phyloP scores from a whole-genome alignment of 2,113 vertebrate species.

The Oreocharis arfaki region DNA sequence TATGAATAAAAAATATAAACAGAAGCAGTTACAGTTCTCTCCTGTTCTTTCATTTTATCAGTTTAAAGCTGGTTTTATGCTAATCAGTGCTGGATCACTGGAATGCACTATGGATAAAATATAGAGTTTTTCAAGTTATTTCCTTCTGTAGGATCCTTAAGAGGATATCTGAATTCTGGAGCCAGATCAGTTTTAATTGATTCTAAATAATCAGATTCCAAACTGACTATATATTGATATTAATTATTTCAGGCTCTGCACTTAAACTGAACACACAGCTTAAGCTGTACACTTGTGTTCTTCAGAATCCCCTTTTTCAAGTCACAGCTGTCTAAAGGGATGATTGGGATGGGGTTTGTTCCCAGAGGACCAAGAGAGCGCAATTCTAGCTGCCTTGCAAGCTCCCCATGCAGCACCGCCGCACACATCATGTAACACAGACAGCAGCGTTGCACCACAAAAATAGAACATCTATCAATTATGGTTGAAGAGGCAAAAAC shows the following conservation, averaged over 20 bases:
- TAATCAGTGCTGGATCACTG: not conserved
- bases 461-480: slow-evolving; percentile 45
- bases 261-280: not conserved
- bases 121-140: not conserved
- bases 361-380: not conserved
- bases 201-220: not conserved
- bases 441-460: not conserved
- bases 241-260: not conserved
- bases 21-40: not conserved
- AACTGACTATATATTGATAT: not conserved
- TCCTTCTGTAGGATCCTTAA: not conserved
- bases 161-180: not conserved
- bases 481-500: slow-evolving; percentile 21
- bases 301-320: not conserved
- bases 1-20: slow-evolving; percentile 18
- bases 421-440: not conserved
- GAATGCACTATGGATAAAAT: not conserved
- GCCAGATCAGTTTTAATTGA: not conserved
- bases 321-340: not conserved
- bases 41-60: not conserved
- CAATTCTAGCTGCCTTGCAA: not conserved
- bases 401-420: not conserved
- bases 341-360: not conserved
- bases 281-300: not conserved
- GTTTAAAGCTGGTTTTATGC: not conserved